A percentile compares a stretch with the other conserved stretches of the same genome.
phyloP scores from a whole-genome alignment of 2,113 vertebrate species.

The Oncorhynchus tshawytscha region DNA sequence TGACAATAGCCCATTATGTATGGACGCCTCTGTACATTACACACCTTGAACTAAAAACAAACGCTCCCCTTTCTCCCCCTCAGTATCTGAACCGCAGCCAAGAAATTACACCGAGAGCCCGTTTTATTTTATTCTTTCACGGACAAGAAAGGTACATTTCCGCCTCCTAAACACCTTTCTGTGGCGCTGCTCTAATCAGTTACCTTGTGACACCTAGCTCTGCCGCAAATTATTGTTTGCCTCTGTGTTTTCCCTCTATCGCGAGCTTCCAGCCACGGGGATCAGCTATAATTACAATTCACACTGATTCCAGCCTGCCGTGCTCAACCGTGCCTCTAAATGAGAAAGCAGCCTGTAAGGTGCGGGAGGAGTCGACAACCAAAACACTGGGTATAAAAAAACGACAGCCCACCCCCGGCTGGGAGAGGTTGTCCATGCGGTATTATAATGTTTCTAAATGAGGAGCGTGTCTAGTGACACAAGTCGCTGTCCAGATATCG shows the following conservation, averaged over 20 bases:
- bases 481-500: conserved; percentile 67
- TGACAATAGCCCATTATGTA: conserved; percentile 77
- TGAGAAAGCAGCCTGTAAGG: conserved; percentile 54
- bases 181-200: conserved; percentile 64
- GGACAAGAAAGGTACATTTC: conserved; percentile 16
- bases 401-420: conserved; percentile 10
- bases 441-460: conserved; percentile 79
- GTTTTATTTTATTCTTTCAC: conserved; percentile 39
- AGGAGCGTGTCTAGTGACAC: conserved; percentile 73
- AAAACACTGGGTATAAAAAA: conserved; percentile 33
- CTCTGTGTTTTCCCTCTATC: conserved; percentile 62
- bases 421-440: conserved; percentile 38
- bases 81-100: conserved; percentile 68
- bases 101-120: conserved; percentile 52
- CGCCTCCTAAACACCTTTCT: conserved; percentile 45
- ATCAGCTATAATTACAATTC: conserved; percentile 73
- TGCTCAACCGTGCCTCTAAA: conserved; percentile 61
- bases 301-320: conserved; percentile 59
- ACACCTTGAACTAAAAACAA: conserved; percentile 78
- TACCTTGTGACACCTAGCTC: conserved; percentile 62
- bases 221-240: conserved; percentile 69
- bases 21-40: conserved; percentile 74
- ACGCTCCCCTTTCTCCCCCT: conserved; percentile 53
- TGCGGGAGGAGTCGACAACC: conserved; percentile 41
- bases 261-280: conserved; percentile 40